A percentile compares a stretch with the other conserved stretches of the same genome.
These are phyloP conservation scores for Hanleya hanleyi DNA, from an alignment of 2,888 invertebrate species.

Conservation along the genomic window DNA sequence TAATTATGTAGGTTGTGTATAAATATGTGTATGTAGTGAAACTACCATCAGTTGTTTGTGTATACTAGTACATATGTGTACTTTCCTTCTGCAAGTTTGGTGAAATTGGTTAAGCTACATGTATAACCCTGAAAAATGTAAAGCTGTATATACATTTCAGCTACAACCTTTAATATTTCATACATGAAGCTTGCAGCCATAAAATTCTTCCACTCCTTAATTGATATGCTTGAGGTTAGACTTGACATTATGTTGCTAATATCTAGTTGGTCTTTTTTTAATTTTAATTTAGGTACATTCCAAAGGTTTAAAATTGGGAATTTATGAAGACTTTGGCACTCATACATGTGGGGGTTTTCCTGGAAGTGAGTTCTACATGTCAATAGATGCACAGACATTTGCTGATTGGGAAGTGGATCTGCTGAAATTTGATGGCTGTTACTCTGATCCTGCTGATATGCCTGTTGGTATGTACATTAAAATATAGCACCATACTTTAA, in stretches of 20 bases:
- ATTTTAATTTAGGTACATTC: constrained; percentile 48
- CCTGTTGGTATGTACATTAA: constrained; percentile 61
- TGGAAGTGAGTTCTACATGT: constrained; percentile 89
- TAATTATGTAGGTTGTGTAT: constrained; percentile 95
- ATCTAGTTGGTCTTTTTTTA: neutral
- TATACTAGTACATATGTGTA: too few relatives aligned
- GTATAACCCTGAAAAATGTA: too few relatives aligned
- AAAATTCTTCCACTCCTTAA: too few relatives aligned
- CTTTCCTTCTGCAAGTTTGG: too few relatives aligned
- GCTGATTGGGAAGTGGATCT: constrained; percentile 97
- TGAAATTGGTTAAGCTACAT: too few relatives aligned
- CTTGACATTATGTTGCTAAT: neutral
- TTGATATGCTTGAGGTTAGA: too few relatives aligned
- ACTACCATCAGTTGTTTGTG: too few relatives aligned
- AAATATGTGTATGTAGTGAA: too few relatives aligned
- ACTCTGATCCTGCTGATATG: constrained; percentile 83
- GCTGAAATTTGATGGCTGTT: constrained; percentile 97
- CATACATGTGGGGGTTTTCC: constrained; percentile 98
- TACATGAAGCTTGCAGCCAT: too few relatives aligned
- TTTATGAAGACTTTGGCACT: constrained; percentile 98
- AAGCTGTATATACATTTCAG: too few relatives aligned
- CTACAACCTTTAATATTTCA: too few relatives aligned
- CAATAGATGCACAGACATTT: constrained; percentile 92
- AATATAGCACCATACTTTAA: neutral
- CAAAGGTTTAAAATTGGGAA: constrained; percentile 92